Base-by-base conservation (phyloP, 1,140 invertebrate genomes). In the Apis dorsata region DNA sequence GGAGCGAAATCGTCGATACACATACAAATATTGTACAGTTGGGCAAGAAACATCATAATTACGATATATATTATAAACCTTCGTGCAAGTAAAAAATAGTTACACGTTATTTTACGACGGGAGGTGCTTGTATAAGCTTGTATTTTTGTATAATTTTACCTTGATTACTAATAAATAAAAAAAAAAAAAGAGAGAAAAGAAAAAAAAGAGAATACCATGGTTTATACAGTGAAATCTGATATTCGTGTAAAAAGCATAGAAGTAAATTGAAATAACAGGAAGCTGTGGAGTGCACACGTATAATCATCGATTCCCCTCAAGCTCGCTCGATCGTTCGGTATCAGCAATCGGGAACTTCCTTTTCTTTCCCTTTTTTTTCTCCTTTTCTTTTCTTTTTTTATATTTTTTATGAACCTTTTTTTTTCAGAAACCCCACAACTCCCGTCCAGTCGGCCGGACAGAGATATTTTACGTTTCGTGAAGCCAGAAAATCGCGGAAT, bases 391-490 rank as follows among this genome's bases (percentile, higher is more conserved):
- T 12, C 11, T 24, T 12, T n/a, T 3, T 3, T 8, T 62, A 7
- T 19, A 19, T 24, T 24, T 62, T 62, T 19, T 59, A 19, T 59
- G 13, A 71, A 51, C 24, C 13, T 12, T n/a, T 69, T 69, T 78
- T 70, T 83, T 73, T 63, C 51, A 62, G 88, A 90, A 89, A 81
- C 89, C 88, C 2, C 44, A 55, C 15, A 77, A 90, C 70, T 4
- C 81, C 62, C 60, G 81, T 87, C 83, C 86, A 79, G 28, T 74
- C 80, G 65, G 68, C 75, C 77, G 83, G 69, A 65, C 87, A 68
- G 59, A 68, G 59, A 71, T 89, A 88, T 92, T 92, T 91, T 91
- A 91, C 87, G 90, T 92, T 92, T 92, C 86, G 84, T 65, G 92
- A 93, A 93, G 91, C 91, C 92, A 63, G 75, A 90, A 85, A 89